A percentile compares a stretch with the other conserved stretches of the same genome.
Evolutionary conservation across 2,113 vertebrate genomes (phyloP).

Genomic region (Myrmecobius fasciatus): DNA sequence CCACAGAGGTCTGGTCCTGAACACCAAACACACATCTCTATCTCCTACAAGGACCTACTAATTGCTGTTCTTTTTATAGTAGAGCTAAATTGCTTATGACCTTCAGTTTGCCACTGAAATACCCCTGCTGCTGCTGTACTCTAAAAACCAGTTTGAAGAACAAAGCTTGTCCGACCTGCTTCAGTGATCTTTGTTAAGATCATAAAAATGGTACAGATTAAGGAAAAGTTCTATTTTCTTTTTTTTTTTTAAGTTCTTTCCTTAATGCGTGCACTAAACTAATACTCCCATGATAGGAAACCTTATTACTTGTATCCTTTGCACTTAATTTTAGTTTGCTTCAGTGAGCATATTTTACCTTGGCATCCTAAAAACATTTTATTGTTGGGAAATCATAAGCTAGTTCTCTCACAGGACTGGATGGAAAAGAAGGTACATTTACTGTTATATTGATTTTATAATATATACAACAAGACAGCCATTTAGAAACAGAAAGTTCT

Average conservation of each 20-base stretch:
- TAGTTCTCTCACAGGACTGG: constrained; percentile 15
- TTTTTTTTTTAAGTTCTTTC: background rate
- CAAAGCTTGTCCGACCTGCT: constrained; percentile 28
- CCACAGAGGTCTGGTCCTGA: constrained; percentile 1
- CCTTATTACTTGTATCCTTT: background rate
- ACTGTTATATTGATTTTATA: constrained; percentile 11
- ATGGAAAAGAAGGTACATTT: background rate
- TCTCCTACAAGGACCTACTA: constrained; percentile 45
- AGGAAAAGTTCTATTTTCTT: constrained; percentile 12
- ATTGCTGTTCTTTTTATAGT: constrained; percentile 51
- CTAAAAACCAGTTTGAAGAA: constrained; percentile 48
- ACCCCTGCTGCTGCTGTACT: background rate
- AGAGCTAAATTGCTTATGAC: constrained; percentile 38
- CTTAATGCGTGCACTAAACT: background rate
- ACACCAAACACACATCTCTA: background rate
- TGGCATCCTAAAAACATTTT: constrained; percentile 30
- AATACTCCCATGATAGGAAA: background rate
- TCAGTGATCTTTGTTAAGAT: background rate
- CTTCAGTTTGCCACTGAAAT: constrained; percentile 8
- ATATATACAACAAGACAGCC: background rate
- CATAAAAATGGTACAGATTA: background rate
- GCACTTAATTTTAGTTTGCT: background rate
- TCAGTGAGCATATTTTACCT: constrained; percentile 55
- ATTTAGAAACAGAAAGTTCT: background rate
- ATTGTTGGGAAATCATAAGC: constrained; percentile 63